Conservation (phyloP, 2,888 invertebrate species). For the Orthosia gothica region DNA sequence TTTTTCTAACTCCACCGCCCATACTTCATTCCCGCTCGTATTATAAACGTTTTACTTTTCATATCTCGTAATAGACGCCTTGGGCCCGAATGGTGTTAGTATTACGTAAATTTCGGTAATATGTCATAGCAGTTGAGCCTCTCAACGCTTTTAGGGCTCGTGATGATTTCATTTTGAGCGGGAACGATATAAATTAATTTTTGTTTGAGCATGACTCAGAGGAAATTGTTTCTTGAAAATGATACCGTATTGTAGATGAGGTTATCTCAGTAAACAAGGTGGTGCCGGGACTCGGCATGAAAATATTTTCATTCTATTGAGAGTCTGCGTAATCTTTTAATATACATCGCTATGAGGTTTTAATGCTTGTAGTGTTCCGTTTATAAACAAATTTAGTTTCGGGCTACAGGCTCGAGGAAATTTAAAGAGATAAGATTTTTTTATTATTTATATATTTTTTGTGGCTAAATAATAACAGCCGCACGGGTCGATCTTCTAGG, state of each 20-base stretch:
- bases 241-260: constrained; percentile 78
- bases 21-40: constrained; percentile 89
- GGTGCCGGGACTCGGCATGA: constrained; percentile 67
- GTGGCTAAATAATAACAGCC: no score
- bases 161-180: constrained; percentile 81
- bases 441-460: not conserved
- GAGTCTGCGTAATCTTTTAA: constrained; percentile 76
- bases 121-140: constrained; percentile 79
- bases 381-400: constrained; percentile 58
- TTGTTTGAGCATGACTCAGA: constrained; percentile 80
- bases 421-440: not conserved
- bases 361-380: constrained; percentile 47
- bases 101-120: constrained; percentile 87
- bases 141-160: constrained; percentile 72
- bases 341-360: constrained; percentile 63
- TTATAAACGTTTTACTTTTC: constrained; percentile 90
- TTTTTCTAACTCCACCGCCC: constrained; percentile 90
- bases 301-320: constrained; percentile 77
- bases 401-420: constrained; percentile 10
- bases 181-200: constrained; percentile 82
- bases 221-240: constrained; percentile 83
- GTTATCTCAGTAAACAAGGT: constrained; percentile 76
- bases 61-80: constrained; percentile 87
- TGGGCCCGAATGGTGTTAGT: constrained; percentile 84
- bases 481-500: no score